Conservation (phyloP, 2,797 vertebrate genomes). For the Rhabdophis nuchalis region DNA sequence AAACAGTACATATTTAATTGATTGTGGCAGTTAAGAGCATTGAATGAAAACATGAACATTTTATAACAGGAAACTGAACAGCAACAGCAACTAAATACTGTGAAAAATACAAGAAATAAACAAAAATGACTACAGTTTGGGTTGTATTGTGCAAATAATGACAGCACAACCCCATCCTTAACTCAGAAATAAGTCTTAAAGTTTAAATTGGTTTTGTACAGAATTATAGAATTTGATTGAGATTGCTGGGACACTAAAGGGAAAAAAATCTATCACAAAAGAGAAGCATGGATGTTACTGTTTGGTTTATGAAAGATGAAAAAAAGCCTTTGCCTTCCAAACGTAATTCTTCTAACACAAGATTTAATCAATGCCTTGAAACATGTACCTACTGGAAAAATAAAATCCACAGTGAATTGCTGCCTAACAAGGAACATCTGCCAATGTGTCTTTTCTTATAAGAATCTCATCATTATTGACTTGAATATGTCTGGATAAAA, state of each 20-base stretch:
- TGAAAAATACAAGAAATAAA: background rate
- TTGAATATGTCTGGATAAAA: background rate
- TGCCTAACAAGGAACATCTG: slow-evolving; percentile 28
- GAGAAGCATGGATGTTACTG: slow-evolving; percentile 36
- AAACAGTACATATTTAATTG: background rate
- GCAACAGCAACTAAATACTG: background rate
- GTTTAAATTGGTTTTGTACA: background rate
- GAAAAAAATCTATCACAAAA: slow-evolving; percentile 6
- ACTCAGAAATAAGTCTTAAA: background rate
- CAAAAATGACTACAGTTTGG: background rate
- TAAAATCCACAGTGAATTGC: background rate
- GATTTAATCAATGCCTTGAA: slow-evolving; percentile 16
- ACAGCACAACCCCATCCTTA: background rate
- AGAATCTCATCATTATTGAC: slow-evolving; percentile 16
- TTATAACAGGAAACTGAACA: background rate
- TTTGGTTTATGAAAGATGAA: slow-evolving; percentile 35
- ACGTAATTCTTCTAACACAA: background rate
- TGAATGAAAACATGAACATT: background rate
- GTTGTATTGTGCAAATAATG: background rate
- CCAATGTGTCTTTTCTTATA: background rate
- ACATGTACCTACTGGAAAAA: background rate
- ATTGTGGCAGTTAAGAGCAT: background rate
- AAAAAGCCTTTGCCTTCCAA: slow-evolving; percentile 20
- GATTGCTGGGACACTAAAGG: background rate
- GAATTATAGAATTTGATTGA: background rate